phyloP scores from a whole-genome alignment of 2,797 vertebrate genomes.

The Phrynocephalus vlangalii region DNA sequence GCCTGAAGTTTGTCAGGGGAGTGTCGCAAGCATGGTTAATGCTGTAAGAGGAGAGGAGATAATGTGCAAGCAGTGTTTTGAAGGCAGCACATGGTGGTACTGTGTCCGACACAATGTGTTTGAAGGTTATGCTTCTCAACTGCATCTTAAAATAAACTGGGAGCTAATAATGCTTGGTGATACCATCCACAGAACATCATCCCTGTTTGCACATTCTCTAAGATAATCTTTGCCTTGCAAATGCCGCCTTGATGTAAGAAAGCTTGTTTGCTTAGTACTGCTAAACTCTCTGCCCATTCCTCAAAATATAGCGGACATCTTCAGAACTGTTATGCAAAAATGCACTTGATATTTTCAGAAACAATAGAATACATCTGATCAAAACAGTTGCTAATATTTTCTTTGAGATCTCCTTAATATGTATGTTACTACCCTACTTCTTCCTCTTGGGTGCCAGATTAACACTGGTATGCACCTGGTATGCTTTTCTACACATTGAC shows the following conservation, averaged over 20 bases:
- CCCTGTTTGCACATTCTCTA: neutral
- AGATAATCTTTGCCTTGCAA: neutral
- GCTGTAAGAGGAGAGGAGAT: neutral
- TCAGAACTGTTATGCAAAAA: neutral
- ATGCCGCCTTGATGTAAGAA: neutral
- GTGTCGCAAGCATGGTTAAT: neutral
- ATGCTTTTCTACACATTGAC: neutral
- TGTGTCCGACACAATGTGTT: neutral
- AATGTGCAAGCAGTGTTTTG: neutral
- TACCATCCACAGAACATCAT: neutral
- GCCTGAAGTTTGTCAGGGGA: neutral
- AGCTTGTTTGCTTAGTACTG: neutral
- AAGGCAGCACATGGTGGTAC: neutral
- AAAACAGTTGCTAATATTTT: neutral
- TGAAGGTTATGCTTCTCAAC: neutral
- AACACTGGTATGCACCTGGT: neutral
- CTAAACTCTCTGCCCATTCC: neutral
- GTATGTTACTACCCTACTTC: neutral
- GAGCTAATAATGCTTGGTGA: neutral
- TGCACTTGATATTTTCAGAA: neutral
- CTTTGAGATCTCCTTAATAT: neutral
- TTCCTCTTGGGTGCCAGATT: neutral
- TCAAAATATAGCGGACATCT: neutral
- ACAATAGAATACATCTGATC: neutral
- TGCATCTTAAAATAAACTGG: neutral